These are phyloP conservation scores for Scolopax mira DNA, from an alignment of 2,113 vertebrate genomes.

Conservation along the genomic window DNA sequence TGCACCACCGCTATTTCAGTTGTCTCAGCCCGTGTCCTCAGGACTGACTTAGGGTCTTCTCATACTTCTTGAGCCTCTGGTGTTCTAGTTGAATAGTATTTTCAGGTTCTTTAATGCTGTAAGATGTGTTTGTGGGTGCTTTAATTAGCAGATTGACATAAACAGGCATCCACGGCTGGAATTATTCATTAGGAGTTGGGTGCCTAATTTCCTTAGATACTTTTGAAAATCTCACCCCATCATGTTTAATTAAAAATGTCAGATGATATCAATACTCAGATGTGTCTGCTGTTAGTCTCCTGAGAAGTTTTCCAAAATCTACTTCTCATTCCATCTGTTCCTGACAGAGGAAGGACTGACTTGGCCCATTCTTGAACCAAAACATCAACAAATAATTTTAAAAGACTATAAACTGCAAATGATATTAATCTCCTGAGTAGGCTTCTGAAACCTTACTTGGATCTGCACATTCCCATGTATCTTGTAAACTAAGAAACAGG, in stretches of 20 bases:
- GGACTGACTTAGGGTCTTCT: background rate
- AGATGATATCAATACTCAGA: slow-evolving; percentile 56
- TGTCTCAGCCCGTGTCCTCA: fast-evolving
- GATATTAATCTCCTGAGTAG: slow-evolving; percentile 45
- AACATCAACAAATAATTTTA: slow-evolving; percentile 54
- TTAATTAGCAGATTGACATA: slow-evolving; percentile 68
- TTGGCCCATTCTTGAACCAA: slow-evolving; percentile 56
- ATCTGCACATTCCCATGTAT: slow-evolving; percentile 10
- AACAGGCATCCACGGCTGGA: slow-evolving; percentile 45
- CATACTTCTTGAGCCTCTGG: background rate
- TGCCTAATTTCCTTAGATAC: slow-evolving; percentile 65
- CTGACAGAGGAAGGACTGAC: slow-evolving; percentile 49
- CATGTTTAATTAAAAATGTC: slow-evolving; percentile 68
- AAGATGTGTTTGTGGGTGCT: slow-evolving; percentile 54
- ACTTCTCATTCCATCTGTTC: slow-evolving; percentile 62
- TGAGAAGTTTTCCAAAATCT: slow-evolving; percentile 55
- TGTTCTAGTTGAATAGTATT: background rate
- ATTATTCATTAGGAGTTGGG: slow-evolving; percentile 68
- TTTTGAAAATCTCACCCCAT: slow-evolving; percentile 58
- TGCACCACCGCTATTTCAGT: background rate
- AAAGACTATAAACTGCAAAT: slow-evolving; percentile 49
- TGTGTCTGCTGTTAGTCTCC: slow-evolving; percentile 47
- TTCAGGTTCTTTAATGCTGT: slow-evolving; percentile 26
- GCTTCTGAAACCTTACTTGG: slow-evolving; percentile 34
- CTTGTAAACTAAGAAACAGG: slow-evolving; percentile 2